Evolutionary conservation across 64 coral and sea anemone genomes (phyloP).

Genomic region (Acropora yongei): DNA sequence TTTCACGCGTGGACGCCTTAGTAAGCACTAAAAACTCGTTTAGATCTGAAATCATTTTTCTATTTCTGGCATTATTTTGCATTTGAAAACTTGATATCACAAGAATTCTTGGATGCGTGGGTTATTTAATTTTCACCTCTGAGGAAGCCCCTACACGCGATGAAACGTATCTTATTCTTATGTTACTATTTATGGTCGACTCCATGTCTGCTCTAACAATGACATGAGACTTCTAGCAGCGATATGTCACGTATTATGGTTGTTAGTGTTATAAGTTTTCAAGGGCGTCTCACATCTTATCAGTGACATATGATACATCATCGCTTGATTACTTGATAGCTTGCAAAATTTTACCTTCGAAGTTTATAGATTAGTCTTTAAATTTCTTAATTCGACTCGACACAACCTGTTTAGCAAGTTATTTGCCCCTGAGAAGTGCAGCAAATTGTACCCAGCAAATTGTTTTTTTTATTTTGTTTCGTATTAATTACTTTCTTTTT

Average conservation of each 20-base stretch:
- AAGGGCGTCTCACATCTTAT: too few species aligned
- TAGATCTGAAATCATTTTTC: background rate
- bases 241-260: background rate
- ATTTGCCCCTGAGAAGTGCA: too few species aligned
- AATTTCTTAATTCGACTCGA: background rate
- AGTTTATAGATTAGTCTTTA: background rate
- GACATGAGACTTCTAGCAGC: background rate
- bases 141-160: slow-evolving; percentile 28
- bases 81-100: background rate
- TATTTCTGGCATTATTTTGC: background rate
- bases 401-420: background rate
- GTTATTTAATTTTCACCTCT: slow-evolving; percentile 3
- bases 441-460: too few species aligned
- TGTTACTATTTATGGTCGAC: slow-evolving; percentile 41
- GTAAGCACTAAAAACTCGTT: background rate
- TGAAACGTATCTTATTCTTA: background rate
- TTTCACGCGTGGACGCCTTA: background rate
- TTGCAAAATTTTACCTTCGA: too few species aligned
- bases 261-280: too few species aligned
- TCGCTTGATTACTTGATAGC: too few species aligned
- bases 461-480: too few species aligned
- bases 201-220: background rate
- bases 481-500: too few species aligned
- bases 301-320: too few species aligned
- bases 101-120: background rate